Percentiles rank a stretch among this genome's conserved stretches.
These are phyloP conservation scores for Habrosyne pyritoides DNA, from an alignment of 2,888 invertebrate genomes.

Conservation along the genomic window DNA sequence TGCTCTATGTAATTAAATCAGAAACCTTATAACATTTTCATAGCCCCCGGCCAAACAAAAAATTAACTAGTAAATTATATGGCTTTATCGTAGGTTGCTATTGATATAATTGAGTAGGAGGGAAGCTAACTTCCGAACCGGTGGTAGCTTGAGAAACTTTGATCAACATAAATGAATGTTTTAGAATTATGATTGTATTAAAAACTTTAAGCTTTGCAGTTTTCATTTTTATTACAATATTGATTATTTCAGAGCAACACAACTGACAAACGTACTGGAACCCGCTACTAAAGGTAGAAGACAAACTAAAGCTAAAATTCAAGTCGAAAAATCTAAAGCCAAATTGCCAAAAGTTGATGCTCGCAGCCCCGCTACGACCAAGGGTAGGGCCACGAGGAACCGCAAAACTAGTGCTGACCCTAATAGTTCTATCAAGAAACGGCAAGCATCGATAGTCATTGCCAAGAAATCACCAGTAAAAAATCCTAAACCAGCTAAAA, in stretches of 20 bases:
- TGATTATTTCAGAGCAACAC: not conserved
- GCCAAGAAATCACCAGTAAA: conserved; percentile 1
- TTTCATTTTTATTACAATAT: not conserved
- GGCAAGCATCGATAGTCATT: not conserved
- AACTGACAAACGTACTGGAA: not conserved
- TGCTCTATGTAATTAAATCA: too few relatives aligned
- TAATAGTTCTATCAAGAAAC: conserved; percentile 7
- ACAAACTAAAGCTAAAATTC: conserved; percentile 9
- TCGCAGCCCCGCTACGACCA: conserved; percentile 20
- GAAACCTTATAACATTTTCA: too few relatives aligned
- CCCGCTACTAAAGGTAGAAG: conserved; percentile 11
- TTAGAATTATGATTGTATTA: too few relatives aligned
- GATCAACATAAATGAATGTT: too few relatives aligned
- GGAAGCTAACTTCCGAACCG: too few relatives aligned
- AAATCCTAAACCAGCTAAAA: conserved; percentile 13
- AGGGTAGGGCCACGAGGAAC: not conserved
- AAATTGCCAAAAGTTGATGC: conserved; percentile 32
- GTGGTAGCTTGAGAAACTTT: too few relatives aligned
- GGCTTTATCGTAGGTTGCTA: too few relatives aligned
- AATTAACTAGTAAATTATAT: too few relatives aligned
- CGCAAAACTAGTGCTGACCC: not conserved
- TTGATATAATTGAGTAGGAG: too few relatives aligned
- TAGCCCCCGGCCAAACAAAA: too few relatives aligned
- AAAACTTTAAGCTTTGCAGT: too few relatives aligned
- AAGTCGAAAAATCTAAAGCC: conserved; percentile 10